These are phyloP conservation scores for Mesoclemmys tuberculata DNA, from an alignment of 2,113 vertebrate species.

Conservation along the genomic window DNA sequence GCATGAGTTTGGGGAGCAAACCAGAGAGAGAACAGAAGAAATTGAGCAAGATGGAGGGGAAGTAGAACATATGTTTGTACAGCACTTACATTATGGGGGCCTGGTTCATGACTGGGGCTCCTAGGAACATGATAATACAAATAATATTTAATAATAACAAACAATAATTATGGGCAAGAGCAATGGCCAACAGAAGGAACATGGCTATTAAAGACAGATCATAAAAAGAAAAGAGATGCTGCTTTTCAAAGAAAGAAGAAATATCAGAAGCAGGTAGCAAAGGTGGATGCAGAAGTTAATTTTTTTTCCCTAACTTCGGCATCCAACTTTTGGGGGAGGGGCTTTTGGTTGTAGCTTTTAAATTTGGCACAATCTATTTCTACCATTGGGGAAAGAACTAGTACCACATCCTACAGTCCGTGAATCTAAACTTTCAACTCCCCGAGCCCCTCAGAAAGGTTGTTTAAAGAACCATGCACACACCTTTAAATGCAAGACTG, in stretches of 20 bases:
- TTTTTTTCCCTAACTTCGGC: too few species aligned
- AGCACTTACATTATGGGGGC: neutral
- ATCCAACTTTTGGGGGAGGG: neutral
- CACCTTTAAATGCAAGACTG: neutral
- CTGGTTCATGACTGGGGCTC: neutral
- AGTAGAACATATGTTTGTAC: neutral
- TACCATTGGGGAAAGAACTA: neutral
- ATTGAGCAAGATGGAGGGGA: neutral
- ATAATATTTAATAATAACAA: neutral
- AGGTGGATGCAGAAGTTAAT: neutral
- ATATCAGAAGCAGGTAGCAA: neutral
- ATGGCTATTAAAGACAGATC: neutral
- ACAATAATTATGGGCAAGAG: neutral
- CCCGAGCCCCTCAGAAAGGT: neutral
- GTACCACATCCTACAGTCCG: neutral
- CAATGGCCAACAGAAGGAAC: neutral
- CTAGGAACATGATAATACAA: neutral
- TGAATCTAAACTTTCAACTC: neutral
- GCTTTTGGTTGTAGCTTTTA: neutral
- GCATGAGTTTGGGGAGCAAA: neutral
- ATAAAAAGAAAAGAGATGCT: neutral
- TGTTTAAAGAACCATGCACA: neutral
- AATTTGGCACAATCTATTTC: neutral
- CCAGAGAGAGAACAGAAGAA: neutral
- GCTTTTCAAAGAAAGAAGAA: neutral